These are phyloP conservation scores for Microctonus hyperodae DNA, from an alignment of 2,888 invertebrate genomes.

Conservation along the genomic window DNA sequence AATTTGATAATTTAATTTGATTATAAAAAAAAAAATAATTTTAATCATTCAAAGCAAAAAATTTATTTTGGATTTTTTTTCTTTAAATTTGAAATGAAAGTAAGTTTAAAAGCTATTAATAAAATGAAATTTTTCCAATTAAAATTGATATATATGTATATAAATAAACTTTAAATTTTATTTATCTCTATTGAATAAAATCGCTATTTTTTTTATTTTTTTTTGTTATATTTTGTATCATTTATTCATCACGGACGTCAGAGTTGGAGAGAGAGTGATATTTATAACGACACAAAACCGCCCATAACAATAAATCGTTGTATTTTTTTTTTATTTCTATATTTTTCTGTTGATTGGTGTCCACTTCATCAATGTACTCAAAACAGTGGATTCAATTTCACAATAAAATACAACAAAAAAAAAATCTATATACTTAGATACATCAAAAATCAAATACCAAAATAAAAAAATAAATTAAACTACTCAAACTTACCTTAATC, in stretches of 20 bases:
- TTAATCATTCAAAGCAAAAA: no score
- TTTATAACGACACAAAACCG: background rate
- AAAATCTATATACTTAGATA: background rate
- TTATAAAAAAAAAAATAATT: no score
- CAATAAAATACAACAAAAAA: background rate
- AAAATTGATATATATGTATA: no score
- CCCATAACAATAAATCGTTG: constrained; percentile 17
- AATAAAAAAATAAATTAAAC: background rate
- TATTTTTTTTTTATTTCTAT: background rate
- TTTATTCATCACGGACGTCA: background rate
- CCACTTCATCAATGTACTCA: background rate
- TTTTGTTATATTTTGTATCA: background rate
- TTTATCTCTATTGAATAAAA: background rate
- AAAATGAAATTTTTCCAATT: no score
- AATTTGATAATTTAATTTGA: no score
- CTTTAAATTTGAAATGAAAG: no score
- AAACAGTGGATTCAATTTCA: background rate
- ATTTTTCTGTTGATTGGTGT: background rate
- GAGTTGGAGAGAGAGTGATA: background rate
- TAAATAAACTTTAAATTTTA: background rate
- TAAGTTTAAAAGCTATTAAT: no score
- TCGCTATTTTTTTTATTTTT: background rate
- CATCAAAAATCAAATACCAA: background rate
- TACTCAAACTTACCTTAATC: background rate
- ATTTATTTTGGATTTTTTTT: no score